A percentile compares a stretch with the other conserved stretches of the same genome.
These are phyloP conservation scores for Anthopleura xanthogrammica DNA, from an alignment of 92 coral and sea anemone species.

Conservation along the genomic window DNA sequence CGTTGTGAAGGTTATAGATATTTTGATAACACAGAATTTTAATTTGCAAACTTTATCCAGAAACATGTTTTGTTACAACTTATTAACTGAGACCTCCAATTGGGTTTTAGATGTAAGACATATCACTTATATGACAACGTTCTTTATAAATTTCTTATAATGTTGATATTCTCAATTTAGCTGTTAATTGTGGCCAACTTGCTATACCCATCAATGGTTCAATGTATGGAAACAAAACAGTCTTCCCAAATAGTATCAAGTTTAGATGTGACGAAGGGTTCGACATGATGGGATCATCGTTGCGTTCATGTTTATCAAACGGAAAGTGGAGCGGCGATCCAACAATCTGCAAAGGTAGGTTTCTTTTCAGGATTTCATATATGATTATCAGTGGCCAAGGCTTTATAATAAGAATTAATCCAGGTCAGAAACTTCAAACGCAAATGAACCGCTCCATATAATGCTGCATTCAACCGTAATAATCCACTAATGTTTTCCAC, in stretches of 20 bases:
- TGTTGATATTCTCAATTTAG: not conserved
- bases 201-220: conserved; percentile 31
- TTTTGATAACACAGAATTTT: not conserved
- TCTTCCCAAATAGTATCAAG: conserved; percentile 13
- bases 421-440: no score
- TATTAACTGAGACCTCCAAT: no score
- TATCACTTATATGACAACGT: no score
- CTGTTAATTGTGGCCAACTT: conserved; percentile 27
- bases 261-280: conserved; percentile 42
- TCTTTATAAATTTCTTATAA: not conserved
- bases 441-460: no score
- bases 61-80: no score
- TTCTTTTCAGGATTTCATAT: not conserved
- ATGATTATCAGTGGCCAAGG: no score
- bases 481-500: no score
- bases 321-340: conserved; percentile 40
- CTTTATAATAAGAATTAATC: not conserved
- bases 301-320: conserved; percentile 27
- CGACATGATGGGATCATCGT: conserved; percentile 26
- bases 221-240: conserved; percentile 18
- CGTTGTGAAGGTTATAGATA: not conserved
- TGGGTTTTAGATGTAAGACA: no score
- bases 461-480: no score
- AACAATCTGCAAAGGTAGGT: conserved; percentile 38
- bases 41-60: no score